phyloP scores from a whole-genome alignment of 2,888 invertebrate species.

The Ectemnius continuus region DNA sequence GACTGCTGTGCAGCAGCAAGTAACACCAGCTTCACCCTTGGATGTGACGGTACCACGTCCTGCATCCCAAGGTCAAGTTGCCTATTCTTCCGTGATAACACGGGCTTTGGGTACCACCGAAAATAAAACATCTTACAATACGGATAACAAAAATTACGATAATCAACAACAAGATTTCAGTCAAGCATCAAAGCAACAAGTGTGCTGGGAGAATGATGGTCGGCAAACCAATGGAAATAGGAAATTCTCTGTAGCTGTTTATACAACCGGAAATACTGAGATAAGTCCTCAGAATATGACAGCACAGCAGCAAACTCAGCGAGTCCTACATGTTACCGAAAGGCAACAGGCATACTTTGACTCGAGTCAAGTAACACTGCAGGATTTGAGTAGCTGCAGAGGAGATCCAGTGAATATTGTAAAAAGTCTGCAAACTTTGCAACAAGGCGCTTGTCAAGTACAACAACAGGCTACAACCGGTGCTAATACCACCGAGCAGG shows the following conservation, averaged over 20 bases:
- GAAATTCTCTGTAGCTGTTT: slow-evolving; percentile 67
- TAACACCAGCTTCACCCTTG: slow-evolving; percentile 84
- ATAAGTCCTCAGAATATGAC: slow-evolving; percentile 79
- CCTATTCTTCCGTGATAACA: slow-evolving; percentile 91
- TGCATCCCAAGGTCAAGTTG: slow-evolving; percentile 83
- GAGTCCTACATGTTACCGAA: slow-evolving; percentile 79
- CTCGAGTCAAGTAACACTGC: slow-evolving; percentile 82
- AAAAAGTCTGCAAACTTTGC: slow-evolving; percentile 84
- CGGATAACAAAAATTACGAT: slow-evolving; percentile 70
- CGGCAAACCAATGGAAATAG: slow-evolving; percentile 60
- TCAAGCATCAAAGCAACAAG: slow-evolving; percentile 77
- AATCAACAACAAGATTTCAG: slow-evolving; percentile 73
- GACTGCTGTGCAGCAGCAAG: slow-evolving; percentile 66
- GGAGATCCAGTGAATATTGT: slow-evolving; percentile 89
- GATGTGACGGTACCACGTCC: slow-evolving; percentile 85
- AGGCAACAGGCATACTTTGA: slow-evolving; percentile 85
- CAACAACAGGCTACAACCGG: slow-evolving; percentile 79
- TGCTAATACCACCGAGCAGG: slow-evolving; percentile 64
- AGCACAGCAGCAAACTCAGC: slow-evolving; percentile 76
- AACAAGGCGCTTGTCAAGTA: slow-evolving; percentile 80
- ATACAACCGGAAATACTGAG: slow-evolving; percentile 75
- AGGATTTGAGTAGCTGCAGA: slow-evolving; percentile 86
- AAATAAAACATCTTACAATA: slow-evolving; percentile 68
- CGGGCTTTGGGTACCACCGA: slow-evolving; percentile 85
- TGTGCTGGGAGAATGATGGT: slow-evolving; percentile 74